Base-by-base conservation (phyloP, 2,797 vertebrate genomes). In the Catostomus latipinnis region DNA sequence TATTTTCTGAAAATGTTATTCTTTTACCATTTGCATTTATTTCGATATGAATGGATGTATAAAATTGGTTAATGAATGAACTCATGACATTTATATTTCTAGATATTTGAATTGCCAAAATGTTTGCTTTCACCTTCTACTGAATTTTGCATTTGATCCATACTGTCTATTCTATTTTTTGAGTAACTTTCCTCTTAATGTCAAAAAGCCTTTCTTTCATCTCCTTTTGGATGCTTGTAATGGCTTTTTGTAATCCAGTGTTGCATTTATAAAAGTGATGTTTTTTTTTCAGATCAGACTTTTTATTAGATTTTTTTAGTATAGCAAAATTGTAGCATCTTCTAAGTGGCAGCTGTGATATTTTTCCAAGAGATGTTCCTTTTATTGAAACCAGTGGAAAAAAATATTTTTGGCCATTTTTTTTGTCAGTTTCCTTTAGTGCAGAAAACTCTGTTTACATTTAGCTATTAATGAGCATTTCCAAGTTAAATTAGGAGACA, bases 241-340 rank as follows among this genome's bases (percentile, higher is more conserved):
- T 46, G 48, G 18, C 7, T 43, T 60, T 56, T 65, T 49, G 22
- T n/a, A 60, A 65, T 2, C 45, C 0, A 16, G 18, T 11, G 10
- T n/a, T 70, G 34, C 22, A 6, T 5, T 46, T 70, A 8, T n/a
- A 7, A 45, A 60, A 9, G 74, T 72, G 66, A 80, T 72, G 71
- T 63, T 87, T 6, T 73, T 52, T 84, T 22, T 22, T 22, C 22
- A 22, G 22, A 22, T 22, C 22, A 22, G 22, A 22, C 16, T 18
- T 18, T 18, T 18, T 18, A 18, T 18, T 18, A 18, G 16, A 18
- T 18, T 34, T 3, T 79, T 74, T 14, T 81, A 84, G 71, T 80
- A 72, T 88, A 92, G 91, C 90, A 65, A 84, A 88, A 90, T 85
- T 93, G 92, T 94, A 94, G 92, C 92, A 93, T 92, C 82, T 89